phyloP scores from a whole-genome alignment of 2,888 invertebrate genomes.

The Macrosoma leucophasiata region DNA sequence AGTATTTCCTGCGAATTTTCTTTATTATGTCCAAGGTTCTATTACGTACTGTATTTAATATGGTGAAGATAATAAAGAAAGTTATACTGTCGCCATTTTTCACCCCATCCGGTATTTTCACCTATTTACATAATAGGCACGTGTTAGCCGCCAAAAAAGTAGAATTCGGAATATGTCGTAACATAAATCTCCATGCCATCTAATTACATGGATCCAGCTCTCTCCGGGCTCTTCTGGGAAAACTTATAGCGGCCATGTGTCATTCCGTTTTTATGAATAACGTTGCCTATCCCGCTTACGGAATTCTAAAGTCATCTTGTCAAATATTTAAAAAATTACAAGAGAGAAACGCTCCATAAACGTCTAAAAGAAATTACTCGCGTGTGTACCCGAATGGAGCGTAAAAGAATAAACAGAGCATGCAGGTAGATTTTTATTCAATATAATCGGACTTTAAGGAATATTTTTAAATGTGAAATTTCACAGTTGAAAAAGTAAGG shows the following conservation, averaged over 20 bases:
- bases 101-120: too few species aligned
- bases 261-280: conserved; percentile 65
- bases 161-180: conserved; percentile 60
- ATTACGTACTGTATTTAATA: too few species aligned
- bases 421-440: too few species aligned
- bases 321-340: conserved; percentile 30
- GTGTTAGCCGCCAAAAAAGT: conserved; percentile 55
- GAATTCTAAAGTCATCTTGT: conserved; percentile 44
- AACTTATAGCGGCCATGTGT: conserved; percentile 67
- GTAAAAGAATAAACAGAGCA: too few species aligned
- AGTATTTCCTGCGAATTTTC: too few species aligned
- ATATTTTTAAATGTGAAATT: conserved; percentile 20
- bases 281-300: conserved; percentile 37
- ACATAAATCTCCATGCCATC: conserved; percentile 66
- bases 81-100: too few species aligned
- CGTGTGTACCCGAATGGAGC: too few species aligned
- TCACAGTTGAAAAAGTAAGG: conserved; percentile 40
- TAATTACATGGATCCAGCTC: conserved; percentile 66
- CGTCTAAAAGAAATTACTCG: too few species aligned
- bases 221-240: conserved; percentile 48
- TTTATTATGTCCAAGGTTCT: too few species aligned
- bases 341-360: too few species aligned
- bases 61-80: too few species aligned
- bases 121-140: conserved; percentile 37
- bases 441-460: conserved; percentile 16